Percentiles rank a stretch among this genome's conserved stretches.
Conservation (phyloP, 2,113 vertebrate species). For the Anolis carolinensis region DNA sequence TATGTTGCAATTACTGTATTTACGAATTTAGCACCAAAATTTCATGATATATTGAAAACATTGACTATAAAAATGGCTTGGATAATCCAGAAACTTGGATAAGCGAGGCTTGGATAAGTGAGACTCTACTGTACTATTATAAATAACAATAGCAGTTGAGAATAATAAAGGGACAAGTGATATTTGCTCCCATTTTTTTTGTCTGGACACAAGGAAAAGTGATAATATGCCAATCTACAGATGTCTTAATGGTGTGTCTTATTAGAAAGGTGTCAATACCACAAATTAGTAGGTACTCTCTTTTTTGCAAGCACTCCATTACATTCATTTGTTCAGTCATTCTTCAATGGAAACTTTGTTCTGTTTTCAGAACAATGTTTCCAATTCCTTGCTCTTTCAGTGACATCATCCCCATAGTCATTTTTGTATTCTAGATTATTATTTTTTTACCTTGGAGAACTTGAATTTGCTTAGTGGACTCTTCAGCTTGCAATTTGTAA, state of each 20-base stretch:
- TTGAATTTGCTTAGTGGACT: slow-evolving; percentile 94
- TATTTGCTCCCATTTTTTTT: neutral
- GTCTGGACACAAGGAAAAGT: neutral
- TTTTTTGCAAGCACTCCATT: neutral
- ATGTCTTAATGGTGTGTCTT: neutral
- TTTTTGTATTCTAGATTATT: slow-evolving; percentile 9
- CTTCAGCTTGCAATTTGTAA: slow-evolving; percentile 88
- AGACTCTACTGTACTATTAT: too few relatives aligned
- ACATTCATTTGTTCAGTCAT: neutral
- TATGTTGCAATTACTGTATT: too few relatives aligned
- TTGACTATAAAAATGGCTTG: too few relatives aligned
- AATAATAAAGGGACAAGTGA: neutral
- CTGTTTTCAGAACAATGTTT: neutral
- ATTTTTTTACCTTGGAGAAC: slow-evolving; percentile 88
- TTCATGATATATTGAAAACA: too few relatives aligned
- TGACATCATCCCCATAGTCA: neutral
- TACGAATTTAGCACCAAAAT: too few relatives aligned
- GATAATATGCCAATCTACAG: neutral
- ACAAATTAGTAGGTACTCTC: neutral
- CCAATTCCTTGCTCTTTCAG: neutral
- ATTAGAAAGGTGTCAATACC: neutral
- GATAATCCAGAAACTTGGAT: too few relatives aligned
- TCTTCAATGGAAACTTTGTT: neutral
- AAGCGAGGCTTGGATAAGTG: too few relatives aligned
- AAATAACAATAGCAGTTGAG: neutral